Percentiles rank a stretch among this genome's conserved stretches.
phyloP scores from a whole-genome alignment of 2,888 invertebrate species.

The Drosophila planitibia region DNA sequence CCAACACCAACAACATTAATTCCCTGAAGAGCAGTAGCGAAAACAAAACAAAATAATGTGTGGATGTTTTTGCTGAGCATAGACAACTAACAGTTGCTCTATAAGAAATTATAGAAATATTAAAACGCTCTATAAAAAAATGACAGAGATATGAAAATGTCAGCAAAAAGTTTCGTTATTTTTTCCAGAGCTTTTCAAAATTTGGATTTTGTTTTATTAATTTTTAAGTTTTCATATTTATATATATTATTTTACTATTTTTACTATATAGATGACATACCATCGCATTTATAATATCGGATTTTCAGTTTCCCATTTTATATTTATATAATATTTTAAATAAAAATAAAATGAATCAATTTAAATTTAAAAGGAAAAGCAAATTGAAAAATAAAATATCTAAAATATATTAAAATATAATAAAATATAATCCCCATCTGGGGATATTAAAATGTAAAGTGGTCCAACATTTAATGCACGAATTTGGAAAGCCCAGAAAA shows the following conservation, averaged over 20 bases:
- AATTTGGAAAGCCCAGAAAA: background rate
- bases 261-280: background rate
- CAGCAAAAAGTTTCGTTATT: background rate
- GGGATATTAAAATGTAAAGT: rapidly evolving
- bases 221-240: background rate
- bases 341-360: background rate
- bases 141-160: background rate
- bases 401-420: rapidly evolving
- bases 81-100: constrained; percentile 11
- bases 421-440: background rate
- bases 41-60: background rate
- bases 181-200: background rate
- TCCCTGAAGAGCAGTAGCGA: constrained; percentile 16
- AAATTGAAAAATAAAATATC: background rate
- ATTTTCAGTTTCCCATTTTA: background rate
- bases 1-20: constrained; percentile 14
- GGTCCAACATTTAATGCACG: background rate
- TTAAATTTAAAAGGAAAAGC: background rate
- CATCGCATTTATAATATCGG: no score
- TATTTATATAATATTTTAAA: background rate
- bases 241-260: background rate
- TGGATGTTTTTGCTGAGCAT: background rate
- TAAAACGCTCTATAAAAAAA: background rate
- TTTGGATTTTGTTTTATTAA: background rate
- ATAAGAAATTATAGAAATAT: background rate